Evolutionary conservation across 2,797 vertebrate species (phyloP).

Genomic region (Muraenolepis orangiensis): DNA sequence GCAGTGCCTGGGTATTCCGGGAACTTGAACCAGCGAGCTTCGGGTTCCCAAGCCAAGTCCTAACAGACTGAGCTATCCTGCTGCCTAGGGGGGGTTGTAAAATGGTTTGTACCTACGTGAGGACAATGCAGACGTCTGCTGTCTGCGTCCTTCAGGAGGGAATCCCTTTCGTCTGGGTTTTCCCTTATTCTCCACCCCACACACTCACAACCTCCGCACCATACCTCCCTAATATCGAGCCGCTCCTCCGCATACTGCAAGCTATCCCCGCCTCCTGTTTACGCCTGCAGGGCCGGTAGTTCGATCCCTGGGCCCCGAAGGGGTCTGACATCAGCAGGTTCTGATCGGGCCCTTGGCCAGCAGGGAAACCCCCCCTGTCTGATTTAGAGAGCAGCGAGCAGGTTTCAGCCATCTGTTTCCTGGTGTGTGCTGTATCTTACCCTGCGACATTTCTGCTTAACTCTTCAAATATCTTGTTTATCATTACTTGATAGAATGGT

Average conservation of each 20-base stretch:
- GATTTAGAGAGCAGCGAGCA: neutral
- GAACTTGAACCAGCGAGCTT: too few species aligned
- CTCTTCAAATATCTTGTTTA: neutral
- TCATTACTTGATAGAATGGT: neutral
- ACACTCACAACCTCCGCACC: neutral
- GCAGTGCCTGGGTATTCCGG: too few species aligned
- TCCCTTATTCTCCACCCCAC: neutral
- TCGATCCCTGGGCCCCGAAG: neutral
- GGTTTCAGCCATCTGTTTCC: neutral
- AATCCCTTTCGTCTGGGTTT: neutral
- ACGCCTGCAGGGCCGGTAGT: neutral
- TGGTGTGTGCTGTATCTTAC: neutral
- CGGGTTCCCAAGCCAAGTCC: too few species aligned
- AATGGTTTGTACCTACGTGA: too few species aligned
- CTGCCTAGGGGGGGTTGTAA: too few species aligned
- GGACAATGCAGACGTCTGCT: neutral
- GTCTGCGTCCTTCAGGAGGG: neutral
- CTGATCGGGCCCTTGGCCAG: neutral
- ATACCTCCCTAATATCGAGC: neutral
- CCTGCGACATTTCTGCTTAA: neutral
- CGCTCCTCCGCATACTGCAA: neutral
- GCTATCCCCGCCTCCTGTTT: neutral
- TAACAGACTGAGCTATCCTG: too few species aligned
- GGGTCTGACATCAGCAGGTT: neutral
- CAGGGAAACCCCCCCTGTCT: neutral